These are phyloP conservation scores for Melanotaenia pygmaea DNA, from an alignment of 2,797 vertebrate species.

Conservation along the genomic window DNA sequence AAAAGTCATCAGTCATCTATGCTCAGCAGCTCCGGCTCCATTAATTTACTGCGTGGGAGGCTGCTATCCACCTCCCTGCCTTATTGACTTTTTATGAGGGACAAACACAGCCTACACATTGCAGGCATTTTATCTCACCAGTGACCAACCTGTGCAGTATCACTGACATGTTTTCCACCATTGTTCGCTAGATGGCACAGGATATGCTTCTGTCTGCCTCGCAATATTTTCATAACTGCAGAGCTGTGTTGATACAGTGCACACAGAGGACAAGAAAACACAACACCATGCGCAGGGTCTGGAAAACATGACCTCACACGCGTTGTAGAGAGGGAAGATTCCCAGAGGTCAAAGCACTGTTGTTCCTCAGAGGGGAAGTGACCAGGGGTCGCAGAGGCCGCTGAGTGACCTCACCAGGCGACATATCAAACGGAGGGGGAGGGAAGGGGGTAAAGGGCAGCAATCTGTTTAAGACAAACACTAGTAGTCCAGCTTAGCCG, in stretches of 20 bases:
- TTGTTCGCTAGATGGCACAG: constrained; percentile 62
- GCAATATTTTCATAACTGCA: constrained; percentile 74
- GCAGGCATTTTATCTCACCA: constrained; percentile 53
- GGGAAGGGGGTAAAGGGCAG: constrained; percentile 18
- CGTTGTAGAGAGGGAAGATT: constrained; percentile 64
- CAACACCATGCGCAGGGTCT: constrained; percentile 55
- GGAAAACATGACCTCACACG: constrained; percentile 81
- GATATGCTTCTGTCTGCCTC: constrained; percentile 51
- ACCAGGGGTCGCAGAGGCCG: constrained; percentile 67
- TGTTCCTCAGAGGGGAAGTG: constrained; percentile 72
- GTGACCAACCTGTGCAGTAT: constrained; percentile 60
- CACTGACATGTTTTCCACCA: constrained; percentile 56
- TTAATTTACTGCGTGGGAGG: constrained; percentile 71
- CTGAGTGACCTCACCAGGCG: constrained; percentile 72
- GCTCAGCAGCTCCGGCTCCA: constrained; percentile 53
- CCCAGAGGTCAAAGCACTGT: constrained; percentile 76
- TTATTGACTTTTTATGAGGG: constrained; percentile 68
- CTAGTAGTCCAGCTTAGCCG: constrained; percentile 37
- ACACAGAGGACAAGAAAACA: constrained; percentile 60
- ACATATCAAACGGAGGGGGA: constrained; percentile 60
- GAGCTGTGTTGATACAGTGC: constrained; percentile 67
- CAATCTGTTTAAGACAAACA: constrained; percentile 62
- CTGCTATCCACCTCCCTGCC: constrained; percentile 59
- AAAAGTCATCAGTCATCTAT: constrained; percentile 74
- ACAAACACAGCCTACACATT: constrained; percentile 51